phyloP scores from a whole-genome alignment of 2,888 invertebrate genomes.

The Laspeyria flexula region DNA sequence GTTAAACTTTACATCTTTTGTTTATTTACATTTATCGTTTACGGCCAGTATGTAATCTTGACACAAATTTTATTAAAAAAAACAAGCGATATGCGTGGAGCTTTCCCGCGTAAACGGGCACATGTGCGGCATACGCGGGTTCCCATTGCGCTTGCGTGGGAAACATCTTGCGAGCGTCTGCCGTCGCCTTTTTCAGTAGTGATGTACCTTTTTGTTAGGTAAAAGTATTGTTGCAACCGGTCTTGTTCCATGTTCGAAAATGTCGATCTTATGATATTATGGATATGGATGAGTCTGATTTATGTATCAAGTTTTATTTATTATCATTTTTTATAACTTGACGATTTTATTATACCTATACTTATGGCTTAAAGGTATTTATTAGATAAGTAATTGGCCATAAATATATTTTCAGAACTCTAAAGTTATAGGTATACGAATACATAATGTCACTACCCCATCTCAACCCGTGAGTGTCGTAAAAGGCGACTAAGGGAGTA shows the following conservation, averaged over 20 bases:
- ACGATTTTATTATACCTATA: too few species aligned
- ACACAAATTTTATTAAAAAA: constrained; percentile 56
- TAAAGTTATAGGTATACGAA: too few species aligned
- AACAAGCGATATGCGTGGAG: constrained; percentile 41
- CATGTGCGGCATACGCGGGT: constrained; percentile 65
- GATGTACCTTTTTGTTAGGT: constrained; percentile 55
- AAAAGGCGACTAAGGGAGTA: too few species aligned
- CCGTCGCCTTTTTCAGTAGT: constrained; percentile 58
- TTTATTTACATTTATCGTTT: constrained; percentile 43
- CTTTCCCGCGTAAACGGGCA: constrained; percentile 74
- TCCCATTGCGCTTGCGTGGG: constrained; percentile 79
- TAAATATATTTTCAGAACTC: too few species aligned
- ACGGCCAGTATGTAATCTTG: constrained; percentile 38
- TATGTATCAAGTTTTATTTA: too few species aligned
- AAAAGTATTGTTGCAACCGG: constrained; percentile 51
- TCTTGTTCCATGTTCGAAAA: constrained; percentile 8
- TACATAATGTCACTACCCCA: too few species aligned
- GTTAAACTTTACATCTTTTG: constrained; percentile 22
- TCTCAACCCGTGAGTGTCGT: too few species aligned
- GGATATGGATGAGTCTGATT: too few species aligned
- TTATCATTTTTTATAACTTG: too few species aligned
- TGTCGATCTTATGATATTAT: not conserved
- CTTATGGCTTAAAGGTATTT: too few species aligned
- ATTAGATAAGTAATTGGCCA: too few species aligned
- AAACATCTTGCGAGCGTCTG: constrained; percentile 65